Evolutionary conservation across 2,888 invertebrate genomes (phyloP), one percentile per base, ranked within the genome.

Genomic region (Entomobrya proxima): DNA sequence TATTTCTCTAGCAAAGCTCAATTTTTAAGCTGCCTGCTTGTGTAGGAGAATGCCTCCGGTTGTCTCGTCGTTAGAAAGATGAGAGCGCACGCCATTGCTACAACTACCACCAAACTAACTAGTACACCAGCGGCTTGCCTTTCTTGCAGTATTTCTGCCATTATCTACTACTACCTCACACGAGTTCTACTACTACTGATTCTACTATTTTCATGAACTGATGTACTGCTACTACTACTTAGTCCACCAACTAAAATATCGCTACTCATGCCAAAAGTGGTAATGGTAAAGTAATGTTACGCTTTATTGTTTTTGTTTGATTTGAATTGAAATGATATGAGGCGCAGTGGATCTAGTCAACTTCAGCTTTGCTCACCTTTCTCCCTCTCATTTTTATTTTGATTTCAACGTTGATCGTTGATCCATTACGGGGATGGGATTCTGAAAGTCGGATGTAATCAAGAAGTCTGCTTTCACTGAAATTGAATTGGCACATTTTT

Each of bases 251-350:
- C 69, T 44, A 40, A 40, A 40, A 7, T 15, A 40, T 69, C 69
- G 44, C 47, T 69, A n/a, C 21, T 69, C 40, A 67, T 44, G 7
- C 69, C 27, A 44, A 44, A 44, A 27, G 69, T 69, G 44, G 40
- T 44, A n/a, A 30, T 24, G 69, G 40, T 44, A 44, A 44, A 21
- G 69, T 69, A 69, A 69, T 69, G 69, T 24, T 44, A 24, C 44
- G 69, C 69, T 69, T 69, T 69, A 69, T 69, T 69, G 2, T 47
- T 44, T 69, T 44, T 44, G 40, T 47, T 69, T 69, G 69, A 69
- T 24, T 44, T 69, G 21, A 35, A 9, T 40, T 69, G 69, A 44
- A 44, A 69, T n/a, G 21, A 44, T 24, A 69, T 15, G 69, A 15
- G 47, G 13, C 47, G n/a, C n/a, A 47, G 3, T 47, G n/a, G 64